These are phyloP conservation scores for Calidris pugnax DNA, from an alignment of 2,113 vertebrate species.

Conservation along the genomic window DNA sequence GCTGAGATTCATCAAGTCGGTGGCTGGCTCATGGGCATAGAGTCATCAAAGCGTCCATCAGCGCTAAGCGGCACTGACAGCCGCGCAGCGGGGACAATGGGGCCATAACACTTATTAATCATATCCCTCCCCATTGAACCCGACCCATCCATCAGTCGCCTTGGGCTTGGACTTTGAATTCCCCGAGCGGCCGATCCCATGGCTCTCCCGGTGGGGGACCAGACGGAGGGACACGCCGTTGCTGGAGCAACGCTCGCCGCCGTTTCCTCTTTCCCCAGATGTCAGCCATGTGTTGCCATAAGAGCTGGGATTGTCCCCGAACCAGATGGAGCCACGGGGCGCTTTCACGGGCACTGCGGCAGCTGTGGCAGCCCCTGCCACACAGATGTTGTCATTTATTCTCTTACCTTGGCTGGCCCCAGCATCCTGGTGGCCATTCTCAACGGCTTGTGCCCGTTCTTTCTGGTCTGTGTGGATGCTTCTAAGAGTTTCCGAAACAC, in stretches of 20 bases:
- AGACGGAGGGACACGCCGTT: constrained; percentile 66
- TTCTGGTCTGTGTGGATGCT: accelerated
- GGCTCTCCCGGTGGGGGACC: constrained; percentile 71
- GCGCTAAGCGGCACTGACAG: background rate
- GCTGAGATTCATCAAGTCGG: background rate
- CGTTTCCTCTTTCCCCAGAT: constrained; percentile 38
- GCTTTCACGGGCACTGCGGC: background rate
- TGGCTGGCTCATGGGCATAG: background rate
- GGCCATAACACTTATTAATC: constrained; percentile 41
- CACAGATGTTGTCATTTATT: background rate
- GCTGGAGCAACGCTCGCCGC: constrained; percentile 69
- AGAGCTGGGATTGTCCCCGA: constrained; percentile 31
- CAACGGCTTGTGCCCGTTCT: accelerated
- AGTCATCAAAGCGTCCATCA: background rate
- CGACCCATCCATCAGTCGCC: constrained; percentile 23
- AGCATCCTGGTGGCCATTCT: background rate
- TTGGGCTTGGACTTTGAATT: background rate
- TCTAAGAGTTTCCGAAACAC: background rate
- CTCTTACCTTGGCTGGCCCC: background rate
- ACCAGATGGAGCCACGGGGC: constrained; percentile 66
- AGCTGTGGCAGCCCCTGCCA: background rate
- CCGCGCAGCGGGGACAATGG: background rate
- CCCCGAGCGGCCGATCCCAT: constrained; percentile 71
- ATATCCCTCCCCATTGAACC: constrained; percentile 17
- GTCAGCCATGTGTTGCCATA: constrained; percentile 2